Conservation (phyloP, 1,140 invertebrate genomes). For the Platorchestia sp. region DNA sequence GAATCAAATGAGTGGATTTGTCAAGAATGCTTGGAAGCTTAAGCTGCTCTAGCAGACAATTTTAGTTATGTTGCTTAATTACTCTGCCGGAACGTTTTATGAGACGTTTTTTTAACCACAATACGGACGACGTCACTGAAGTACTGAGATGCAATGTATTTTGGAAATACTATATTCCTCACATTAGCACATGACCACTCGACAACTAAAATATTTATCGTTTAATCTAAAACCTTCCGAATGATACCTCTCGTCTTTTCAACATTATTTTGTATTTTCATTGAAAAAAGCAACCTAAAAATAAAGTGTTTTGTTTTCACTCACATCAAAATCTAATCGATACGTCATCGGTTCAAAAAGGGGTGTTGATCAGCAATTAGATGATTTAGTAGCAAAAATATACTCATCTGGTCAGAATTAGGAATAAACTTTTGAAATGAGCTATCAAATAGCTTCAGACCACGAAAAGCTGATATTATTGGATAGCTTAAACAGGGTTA, state of each 20-base stretch:
- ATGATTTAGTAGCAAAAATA: background rate
- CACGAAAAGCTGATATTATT: background rate
- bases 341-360: no score
- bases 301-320: no score
- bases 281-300: no score
- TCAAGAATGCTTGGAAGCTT: background rate
- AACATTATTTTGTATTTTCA: no score
- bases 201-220: no score
- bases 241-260: no score
- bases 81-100: background rate
- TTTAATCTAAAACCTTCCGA: no score
- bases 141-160: background rate
- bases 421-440: background rate
- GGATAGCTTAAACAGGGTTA: background rate
- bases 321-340: no score
- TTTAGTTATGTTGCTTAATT: no score
- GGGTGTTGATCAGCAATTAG: no score
- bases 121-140: background rate
- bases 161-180: no score
- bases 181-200: no score
- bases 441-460: background rate
- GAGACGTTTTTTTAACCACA: background rate
- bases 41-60: background rate
- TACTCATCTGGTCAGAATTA: background rate
- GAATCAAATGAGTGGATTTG: background rate